Percentiles rank a stretch among this genome's conserved stretches.
Evolutionary conservation across 2,797 vertebrate species (phyloP).

Genomic region (Microtus obscurus): DNA sequence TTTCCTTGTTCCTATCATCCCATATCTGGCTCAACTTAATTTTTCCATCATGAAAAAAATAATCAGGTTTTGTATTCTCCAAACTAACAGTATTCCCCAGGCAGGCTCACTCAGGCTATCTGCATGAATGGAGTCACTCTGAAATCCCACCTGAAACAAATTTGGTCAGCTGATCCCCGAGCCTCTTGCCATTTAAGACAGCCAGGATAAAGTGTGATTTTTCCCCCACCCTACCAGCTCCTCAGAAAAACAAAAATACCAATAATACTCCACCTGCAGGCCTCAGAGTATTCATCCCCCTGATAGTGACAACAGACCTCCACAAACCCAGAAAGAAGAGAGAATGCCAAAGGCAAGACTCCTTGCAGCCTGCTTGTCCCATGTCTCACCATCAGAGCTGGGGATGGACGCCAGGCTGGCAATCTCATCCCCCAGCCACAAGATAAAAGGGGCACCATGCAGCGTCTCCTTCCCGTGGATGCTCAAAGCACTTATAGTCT

Average conservation of each 20-base stretch:
- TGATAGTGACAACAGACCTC: neutral
- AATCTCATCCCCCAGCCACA: neutral
- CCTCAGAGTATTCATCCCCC: neutral
- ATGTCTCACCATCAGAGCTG: neutral
- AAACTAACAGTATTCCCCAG: slow-evolving; percentile 64
- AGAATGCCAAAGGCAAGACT: neutral
- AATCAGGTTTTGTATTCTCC: slow-evolving; percentile 73
- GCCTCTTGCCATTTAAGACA: slow-evolving; percentile 47
- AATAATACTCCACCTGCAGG: neutral
- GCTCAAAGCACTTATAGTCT: neutral
- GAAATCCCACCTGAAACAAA: slow-evolving; percentile 52
- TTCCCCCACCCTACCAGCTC: neutral
- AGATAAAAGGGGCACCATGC: slow-evolving; percentile 7
- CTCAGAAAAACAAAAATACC: slow-evolving; percentile 18
- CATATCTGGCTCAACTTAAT: slow-evolving; percentile 71
- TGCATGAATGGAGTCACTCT: neutral
- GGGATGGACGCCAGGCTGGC: neutral
- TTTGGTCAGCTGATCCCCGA: neutral
- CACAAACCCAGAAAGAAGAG: neutral
- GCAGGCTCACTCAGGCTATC: slow-evolving; percentile 83
- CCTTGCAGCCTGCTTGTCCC: neutral
- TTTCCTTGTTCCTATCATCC: slow-evolving; percentile 59
- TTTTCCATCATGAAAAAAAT: slow-evolving; percentile 78
- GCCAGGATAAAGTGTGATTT: neutral
- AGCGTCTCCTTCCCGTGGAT: neutral